phyloP scores from a whole-genome alignment of 1,140 invertebrate species.

The Drosophila eugracilis region DNA sequence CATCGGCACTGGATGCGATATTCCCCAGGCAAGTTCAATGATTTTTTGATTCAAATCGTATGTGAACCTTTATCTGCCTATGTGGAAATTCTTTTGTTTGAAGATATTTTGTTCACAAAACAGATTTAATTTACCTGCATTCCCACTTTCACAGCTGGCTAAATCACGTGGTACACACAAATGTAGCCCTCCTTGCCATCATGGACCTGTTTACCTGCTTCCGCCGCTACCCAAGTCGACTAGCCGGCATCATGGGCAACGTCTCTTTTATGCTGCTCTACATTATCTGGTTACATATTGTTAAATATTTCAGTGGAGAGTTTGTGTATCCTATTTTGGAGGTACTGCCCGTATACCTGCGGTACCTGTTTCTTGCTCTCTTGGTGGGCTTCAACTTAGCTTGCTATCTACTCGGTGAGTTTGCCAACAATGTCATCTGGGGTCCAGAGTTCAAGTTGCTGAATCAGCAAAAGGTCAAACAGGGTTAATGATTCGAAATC shows the following conservation, averaged over 20 bases:
- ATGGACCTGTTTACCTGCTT: conserved; percentile 79
- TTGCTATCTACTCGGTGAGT: conserved; percentile 70
- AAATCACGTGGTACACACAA: conserved; percentile 79
- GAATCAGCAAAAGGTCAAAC: conserved; percentile 46
- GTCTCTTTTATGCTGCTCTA: conserved; percentile 67
- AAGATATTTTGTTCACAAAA: not conserved
- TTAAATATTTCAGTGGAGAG: conserved; percentile 68
- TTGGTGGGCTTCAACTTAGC: conserved; percentile 66
- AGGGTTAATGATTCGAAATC: conserved; percentile 64
- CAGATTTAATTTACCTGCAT: not conserved
- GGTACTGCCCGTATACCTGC: conserved; percentile 56
- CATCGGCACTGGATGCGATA: conserved; percentile 63
- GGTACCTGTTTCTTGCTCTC: conserved; percentile 59
- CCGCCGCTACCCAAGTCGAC: conserved; percentile 64
- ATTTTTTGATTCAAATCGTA: not conserved
- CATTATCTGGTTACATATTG: conserved; percentile 77
- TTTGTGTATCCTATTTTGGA: conserved; percentile 78
- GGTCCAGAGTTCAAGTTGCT: conserved; percentile 63
- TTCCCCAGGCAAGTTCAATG: conserved; percentile 61
- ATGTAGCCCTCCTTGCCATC: conserved; percentile 68
- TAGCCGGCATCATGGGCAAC: conserved; percentile 61
- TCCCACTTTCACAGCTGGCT: conserved; percentile 61
- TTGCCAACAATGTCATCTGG: conserved; percentile 66
- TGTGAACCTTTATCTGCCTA: too few relatives aligned
- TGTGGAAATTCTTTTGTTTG: conserved; percentile 3